These are phyloP conservation scores for Tachystola acroxantha DNA, from an alignment of 2,888 invertebrate genomes.

Conservation along the genomic window DNA sequence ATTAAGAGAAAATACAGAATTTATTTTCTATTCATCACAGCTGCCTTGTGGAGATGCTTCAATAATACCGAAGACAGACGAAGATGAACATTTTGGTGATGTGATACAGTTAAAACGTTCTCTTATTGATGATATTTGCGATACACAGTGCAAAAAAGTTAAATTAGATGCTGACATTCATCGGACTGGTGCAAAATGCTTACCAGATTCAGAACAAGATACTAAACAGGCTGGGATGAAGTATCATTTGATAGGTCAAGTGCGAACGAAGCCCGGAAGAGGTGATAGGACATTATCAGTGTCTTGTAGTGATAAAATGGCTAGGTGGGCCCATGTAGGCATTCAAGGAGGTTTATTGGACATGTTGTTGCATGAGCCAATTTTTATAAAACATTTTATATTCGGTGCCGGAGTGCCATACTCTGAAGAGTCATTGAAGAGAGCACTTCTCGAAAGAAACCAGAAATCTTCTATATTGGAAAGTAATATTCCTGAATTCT, in stretches of 20 bases:
- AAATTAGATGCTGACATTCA: slow-evolving; percentile 56
- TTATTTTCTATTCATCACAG: slow-evolving; percentile 92
- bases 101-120: slow-evolving; percentile 38
- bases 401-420: slow-evolving; percentile 84
- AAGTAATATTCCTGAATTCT: slow-evolving; percentile 31
- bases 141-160: slow-evolving; percentile 29
- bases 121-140: slow-evolving; percentile 26
- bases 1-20: slow-evolving; percentile 79
- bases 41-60: slow-evolving; percentile 97
- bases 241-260: slow-evolving; percentile 84
- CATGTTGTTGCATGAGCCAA: slow-evolving; percentile 80
- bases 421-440: slow-evolving; percentile 75
- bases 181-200: slow-evolving; percentile 95
- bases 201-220: slow-evolving; percentile 77
- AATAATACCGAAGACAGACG: slow-evolving; percentile 81
- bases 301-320: slow-evolving; percentile 96
- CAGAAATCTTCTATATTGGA: slow-evolving; percentile 15
- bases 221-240: slow-evolving; percentile 68
- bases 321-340: slow-evolving; percentile 92
- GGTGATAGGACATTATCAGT: slow-evolving; percentile 93
- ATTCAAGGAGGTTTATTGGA: slow-evolving; percentile 90
- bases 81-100: slow-evolving; percentile 45
- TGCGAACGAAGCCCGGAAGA: slow-evolving; percentile 93
- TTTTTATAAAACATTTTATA: slow-evolving; percentile 84
- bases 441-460: slow-evolving; percentile 67